These are phyloP conservation scores for Chaunax sp. DNA, from an alignment of 2,797 vertebrate species.

Conservation along the genomic window DNA sequence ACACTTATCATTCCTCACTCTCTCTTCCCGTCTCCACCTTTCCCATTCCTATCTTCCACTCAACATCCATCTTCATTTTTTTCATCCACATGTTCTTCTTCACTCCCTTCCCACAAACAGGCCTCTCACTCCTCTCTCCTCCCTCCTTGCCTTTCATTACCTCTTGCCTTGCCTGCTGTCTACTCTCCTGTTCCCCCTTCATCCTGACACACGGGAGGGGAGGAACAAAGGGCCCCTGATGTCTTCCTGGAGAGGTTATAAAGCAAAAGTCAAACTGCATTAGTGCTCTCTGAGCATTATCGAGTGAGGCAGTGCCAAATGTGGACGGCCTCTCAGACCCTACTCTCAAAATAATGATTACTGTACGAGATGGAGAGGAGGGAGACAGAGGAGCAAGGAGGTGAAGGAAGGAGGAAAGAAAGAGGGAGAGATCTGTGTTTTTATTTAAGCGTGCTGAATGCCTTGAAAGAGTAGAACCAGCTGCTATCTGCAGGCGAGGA, in stretches of 20 bases:
- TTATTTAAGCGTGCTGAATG: slow-evolving; percentile 70
- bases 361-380: slow-evolving; percentile 59
- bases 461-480: slow-evolving; percentile 78
- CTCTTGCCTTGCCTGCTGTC: slow-evolving; percentile 23
- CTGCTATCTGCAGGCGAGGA: slow-evolving; percentile 70
- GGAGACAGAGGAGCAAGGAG: slow-evolving; percentile 56
- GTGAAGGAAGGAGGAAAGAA: slow-evolving; percentile 57
- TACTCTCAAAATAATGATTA: slow-evolving; percentile 83
- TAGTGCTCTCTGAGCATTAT: slow-evolving; percentile 68
- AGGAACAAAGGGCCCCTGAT: slow-evolving; percentile 71
- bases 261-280: slow-evolving; percentile 80
- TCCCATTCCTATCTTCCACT: slow-evolving; percentile 50
- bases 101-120: slow-evolving; percentile 34
- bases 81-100: slow-evolving; percentile 35
- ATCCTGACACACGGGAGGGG: slow-evolving; percentile 34
- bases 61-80: slow-evolving; percentile 46
- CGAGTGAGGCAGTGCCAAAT: slow-evolving; percentile 71
- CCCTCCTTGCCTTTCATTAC: slow-evolving; percentile 13
- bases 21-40: slow-evolving; percentile 26
- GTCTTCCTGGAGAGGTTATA: slow-evolving; percentile 75
- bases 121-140: slow-evolving; percentile 12
- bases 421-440: slow-evolving; percentile 71
- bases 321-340: slow-evolving; percentile 66
- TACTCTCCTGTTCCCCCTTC: slow-evolving; percentile 22
- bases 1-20: slow-evolving; percentile 40